Conservation (phyloP, 2,113 vertebrate species). For the Ammospiza caudacuta region DNA sequence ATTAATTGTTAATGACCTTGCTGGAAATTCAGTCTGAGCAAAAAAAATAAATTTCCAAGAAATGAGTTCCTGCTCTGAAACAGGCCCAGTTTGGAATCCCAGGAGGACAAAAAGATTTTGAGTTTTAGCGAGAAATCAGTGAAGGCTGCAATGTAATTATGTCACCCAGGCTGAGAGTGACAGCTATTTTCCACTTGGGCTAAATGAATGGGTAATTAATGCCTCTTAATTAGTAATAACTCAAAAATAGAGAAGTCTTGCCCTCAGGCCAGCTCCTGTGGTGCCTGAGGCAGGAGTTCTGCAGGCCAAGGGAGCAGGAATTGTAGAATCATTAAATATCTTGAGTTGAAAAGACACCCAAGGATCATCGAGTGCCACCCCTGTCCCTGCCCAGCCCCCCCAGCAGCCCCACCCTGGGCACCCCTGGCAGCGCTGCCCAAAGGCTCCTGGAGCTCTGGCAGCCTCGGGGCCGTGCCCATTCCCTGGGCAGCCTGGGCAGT, state of each 20-base stretch:
- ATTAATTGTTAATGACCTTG: not conserved
- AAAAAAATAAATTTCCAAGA: not conserved
- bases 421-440: too few species aligned
- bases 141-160: not conserved
- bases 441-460: too few species aligned
- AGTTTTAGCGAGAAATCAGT: not conserved
- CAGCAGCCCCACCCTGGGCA: too few species aligned
- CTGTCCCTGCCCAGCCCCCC: too few species aligned
- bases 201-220: slow-evolving; percentile 18
- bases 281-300: not conserved
- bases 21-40: not conserved
- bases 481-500: too few species aligned
- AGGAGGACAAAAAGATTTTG: not conserved
- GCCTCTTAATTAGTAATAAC: not conserved
- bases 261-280: not conserved
- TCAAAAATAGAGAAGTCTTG: not conserved
- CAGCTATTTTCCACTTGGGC: not conserved
- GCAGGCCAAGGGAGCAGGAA: not conserved
- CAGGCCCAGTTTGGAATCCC: not conserved
- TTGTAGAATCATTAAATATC: not conserved
- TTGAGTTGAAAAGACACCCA: not conserved
- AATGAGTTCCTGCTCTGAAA: not conserved
- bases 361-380: accelerated
- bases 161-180: not conserved
- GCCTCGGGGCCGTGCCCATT: too few species aligned